Evolutionary conservation across 2,888 invertebrate genomes (phyloP).

Genomic region (Atethmia centrago): DNA sequence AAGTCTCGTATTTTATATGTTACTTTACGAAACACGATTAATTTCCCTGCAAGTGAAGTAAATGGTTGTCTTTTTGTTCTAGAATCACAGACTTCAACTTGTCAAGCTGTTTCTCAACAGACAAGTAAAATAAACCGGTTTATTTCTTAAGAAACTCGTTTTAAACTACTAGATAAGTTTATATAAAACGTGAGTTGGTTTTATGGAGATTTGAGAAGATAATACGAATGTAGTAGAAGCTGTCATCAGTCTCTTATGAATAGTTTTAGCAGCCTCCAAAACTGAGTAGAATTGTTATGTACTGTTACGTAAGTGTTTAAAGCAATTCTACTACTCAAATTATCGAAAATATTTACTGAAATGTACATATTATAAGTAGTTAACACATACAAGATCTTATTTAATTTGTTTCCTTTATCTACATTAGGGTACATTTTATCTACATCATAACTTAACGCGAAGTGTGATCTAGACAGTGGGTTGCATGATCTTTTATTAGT

Average conservation of each 20-base stretch:
- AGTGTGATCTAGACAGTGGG: too few relatives aligned
- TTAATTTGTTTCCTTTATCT: too few relatives aligned
- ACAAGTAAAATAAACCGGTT: constrained; percentile 38
- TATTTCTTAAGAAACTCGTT: constrained; percentile 36
- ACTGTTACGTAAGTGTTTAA: too few relatives aligned
- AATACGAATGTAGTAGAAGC: not conserved
- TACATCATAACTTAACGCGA: too few relatives aligned
- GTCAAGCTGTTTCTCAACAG: constrained; percentile 33
- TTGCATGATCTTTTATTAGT: too few relatives aligned
- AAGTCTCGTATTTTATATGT: not conserved
- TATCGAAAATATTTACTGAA: not conserved
- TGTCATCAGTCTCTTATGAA: not conserved
- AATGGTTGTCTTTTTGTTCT: constrained; percentile 23
- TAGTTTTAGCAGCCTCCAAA: not conserved
- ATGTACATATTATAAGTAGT: not conserved
- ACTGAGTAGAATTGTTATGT: not conserved
- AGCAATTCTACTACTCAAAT: not conserved
- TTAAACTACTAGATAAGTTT: constrained; percentile 37
- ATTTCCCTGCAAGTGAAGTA: constrained; percentile 32
- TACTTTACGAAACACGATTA: constrained; percentile 36
- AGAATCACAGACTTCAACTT: constrained; percentile 22
- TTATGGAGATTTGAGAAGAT: constrained; percentile 3
- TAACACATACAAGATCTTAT: too few relatives aligned
- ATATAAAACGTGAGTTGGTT: constrained; percentile 39
- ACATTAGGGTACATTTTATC: too few relatives aligned